Evolutionary conservation across 1,140 invertebrate species (phyloP).

Genomic region (Zophobas atratus): DNA sequence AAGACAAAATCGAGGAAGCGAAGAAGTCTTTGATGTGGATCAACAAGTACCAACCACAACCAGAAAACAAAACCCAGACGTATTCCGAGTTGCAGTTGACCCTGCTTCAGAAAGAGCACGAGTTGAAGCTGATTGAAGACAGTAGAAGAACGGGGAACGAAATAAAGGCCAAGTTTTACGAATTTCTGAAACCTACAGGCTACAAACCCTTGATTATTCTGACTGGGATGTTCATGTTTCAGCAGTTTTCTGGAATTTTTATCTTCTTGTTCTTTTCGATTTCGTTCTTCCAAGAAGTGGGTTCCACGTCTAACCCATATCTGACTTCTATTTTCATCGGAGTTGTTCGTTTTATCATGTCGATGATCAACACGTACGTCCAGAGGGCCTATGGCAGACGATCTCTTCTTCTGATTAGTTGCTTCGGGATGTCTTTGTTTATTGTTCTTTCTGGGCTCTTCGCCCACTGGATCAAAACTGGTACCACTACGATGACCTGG

Average conservation of each 20-base stretch:
- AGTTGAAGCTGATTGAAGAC: slow-evolving; percentile 66
- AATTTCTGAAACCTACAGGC: slow-evolving; percentile 70
- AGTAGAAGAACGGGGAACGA: slow-evolving; percentile 58
- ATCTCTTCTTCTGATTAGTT: slow-evolving; percentile 69
- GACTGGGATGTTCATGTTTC: slow-evolving; percentile 72
- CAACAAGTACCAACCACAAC: slow-evolving; percentile 60
- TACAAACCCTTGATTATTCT: slow-evolving; percentile 74
- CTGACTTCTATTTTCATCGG: slow-evolving; percentile 75
- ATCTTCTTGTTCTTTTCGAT: slow-evolving; percentile 80
- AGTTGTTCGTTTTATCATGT: slow-evolving; percentile 74
- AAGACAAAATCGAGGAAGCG: slow-evolving; percentile 71
- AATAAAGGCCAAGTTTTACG: slow-evolving; percentile 63
- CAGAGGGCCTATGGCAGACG: slow-evolving; percentile 69
- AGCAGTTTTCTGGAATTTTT: slow-evolving; percentile 76
- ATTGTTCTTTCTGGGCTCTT: slow-evolving; percentile 71
- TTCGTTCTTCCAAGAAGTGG: slow-evolving; percentile 72
- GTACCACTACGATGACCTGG: slow-evolving; percentile 53
- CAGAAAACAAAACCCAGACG: slow-evolving; percentile 50
- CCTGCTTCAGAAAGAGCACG: slow-evolving; percentile 65
- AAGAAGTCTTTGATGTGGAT: slow-evolving; percentile 70
- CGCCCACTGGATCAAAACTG: slow-evolving; percentile 66
- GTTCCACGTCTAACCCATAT: slow-evolving; percentile 69
- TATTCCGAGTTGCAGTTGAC: slow-evolving; percentile 64
- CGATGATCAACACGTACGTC: slow-evolving; percentile 71
- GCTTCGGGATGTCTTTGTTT: slow-evolving; percentile 69